Evolutionary conservation across 2,797 vertebrate genomes (phyloP).

Genomic region (Enteromius paludinosus): DNA sequence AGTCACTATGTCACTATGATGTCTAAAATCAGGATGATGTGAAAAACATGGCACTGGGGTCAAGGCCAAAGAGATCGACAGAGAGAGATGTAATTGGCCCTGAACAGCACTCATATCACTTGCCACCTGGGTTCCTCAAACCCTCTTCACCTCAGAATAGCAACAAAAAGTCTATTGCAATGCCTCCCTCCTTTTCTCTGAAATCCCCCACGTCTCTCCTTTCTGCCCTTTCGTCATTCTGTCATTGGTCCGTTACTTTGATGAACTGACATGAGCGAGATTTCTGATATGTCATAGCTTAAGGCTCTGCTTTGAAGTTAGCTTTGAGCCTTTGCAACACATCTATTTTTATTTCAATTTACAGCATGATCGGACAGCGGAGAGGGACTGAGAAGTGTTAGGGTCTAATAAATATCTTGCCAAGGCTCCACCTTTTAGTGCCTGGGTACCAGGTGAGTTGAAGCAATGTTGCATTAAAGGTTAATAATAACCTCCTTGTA

Average conservation of each 20-base stretch:
- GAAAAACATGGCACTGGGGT: neutral
- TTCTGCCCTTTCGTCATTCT: constrained; percentile 39
- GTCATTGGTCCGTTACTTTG: constrained; percentile 57
- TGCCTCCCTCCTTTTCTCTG: constrained; percentile 21
- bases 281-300: constrained; percentile 60
- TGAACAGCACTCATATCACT: constrained; percentile 21
- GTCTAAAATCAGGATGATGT: neutral
- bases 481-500: constrained; percentile 44
- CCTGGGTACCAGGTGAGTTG: constrained; percentile 50
- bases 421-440: constrained; percentile 26
- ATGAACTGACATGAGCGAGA: constrained; percentile 56
- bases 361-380: constrained; percentile 14
- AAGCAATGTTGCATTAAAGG: constrained; percentile 50
- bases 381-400: constrained; percentile 32
- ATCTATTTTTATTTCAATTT: constrained; percentile 62
- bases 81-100: constrained; percentile 30
- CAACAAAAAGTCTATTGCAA: neutral
- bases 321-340: constrained; percentile 50
- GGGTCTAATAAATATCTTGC: constrained; percentile 54
- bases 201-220: constrained; percentile 1
- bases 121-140: constrained; percentile 38
- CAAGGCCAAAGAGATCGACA: neutral
- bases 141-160: constrained; percentile 24
- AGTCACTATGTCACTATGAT: neutral
- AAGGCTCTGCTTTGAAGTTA: constrained; percentile 57